Evolutionary conservation across 2,888 invertebrate genomes (phyloP), one percentile per base, ranked within the genome.

Genomic region (Prosopocoilus inquinatus): DNA sequence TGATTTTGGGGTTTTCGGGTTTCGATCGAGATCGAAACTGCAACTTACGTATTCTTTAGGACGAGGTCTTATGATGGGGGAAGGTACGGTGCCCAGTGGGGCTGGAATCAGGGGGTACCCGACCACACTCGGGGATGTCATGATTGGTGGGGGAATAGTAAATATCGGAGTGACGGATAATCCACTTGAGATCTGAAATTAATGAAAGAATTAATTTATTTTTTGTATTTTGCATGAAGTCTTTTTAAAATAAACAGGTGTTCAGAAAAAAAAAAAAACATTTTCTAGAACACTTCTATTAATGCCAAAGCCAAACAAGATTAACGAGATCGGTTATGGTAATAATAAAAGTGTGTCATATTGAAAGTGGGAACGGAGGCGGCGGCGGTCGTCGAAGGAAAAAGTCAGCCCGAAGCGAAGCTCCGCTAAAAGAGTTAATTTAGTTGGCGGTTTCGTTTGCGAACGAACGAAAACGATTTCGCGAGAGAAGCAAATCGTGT

Each of bases 81-180:
- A 73, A 20, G 77, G 73, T 51, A 76, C 66, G 9, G 71, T 62
- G 12, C 74, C 75, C 41, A 77, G 51, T 9, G 76, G 75, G 1
- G 76, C 76, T 46, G 76, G 74, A 36, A 77, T 75, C 44, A 76
- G 53, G 2, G 75, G 75, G 39, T 73, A 71, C 1, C 70, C 63
- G 20, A 64, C 48, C 7, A 65, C 38, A 28, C 54, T 59, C 9
- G 66, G 68, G n/a, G 65, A 65, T 15, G 53, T 9, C 44, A 63
- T 63, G 35, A 69, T 60, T n/a, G 71, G 68, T 36, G 67, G 68
- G n/a, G 71, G 72, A 28, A 71, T 45, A 2, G 73, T 67, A 44
- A 71, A 70, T 8, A 76, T 62, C 43, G 73, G 72, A 16, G 70
- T 65, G 8, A 72, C 60, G 38, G 69, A 62, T 39, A 71, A 55